These are phyloP conservation scores for Mus minutoides DNA, from an alignment of 2,797 vertebrate species.

Conservation along the genomic window DNA sequence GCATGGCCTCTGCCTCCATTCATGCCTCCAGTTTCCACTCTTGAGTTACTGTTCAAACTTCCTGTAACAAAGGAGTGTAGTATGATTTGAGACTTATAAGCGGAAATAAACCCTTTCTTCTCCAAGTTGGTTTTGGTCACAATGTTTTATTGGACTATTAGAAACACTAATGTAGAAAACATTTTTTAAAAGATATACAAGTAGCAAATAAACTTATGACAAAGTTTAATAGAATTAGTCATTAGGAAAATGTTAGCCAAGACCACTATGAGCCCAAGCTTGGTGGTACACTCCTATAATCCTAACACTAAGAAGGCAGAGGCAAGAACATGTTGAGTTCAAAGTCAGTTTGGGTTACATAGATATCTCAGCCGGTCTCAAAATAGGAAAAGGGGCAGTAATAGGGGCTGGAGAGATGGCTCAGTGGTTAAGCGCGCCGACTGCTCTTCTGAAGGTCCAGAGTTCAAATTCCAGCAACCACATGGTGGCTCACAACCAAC, in stretches of 20 bases:
- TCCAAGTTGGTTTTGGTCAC: background rate
- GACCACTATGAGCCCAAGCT: background rate
- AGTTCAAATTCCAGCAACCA: too few species aligned
- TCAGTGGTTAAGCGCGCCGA: too few species aligned
- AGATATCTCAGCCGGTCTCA: background rate
- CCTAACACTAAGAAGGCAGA: background rate
- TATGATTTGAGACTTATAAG: background rate
- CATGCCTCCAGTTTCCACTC: background rate
- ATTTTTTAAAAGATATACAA: background rate
- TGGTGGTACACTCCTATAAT: background rate
- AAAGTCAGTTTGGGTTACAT: background rate
- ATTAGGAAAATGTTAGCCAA: slow-evolving; percentile 23
- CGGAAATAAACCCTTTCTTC: background rate
- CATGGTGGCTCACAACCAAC: too few species aligned
- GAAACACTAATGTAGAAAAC: background rate
- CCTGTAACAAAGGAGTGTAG: background rate
- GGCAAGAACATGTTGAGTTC: background rate
- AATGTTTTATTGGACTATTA: background rate
- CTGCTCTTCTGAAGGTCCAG: too few species aligned
- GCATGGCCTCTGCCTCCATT: background rate
- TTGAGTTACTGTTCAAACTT: background rate
- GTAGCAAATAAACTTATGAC: background rate
- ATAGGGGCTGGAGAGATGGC: too few species aligned
- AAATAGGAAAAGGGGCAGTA: background rate
- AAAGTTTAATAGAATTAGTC: slow-evolving; percentile 1